phyloP scores from a whole-genome alignment of 2,888 invertebrate genomes.

The Drosophila niveifrons region DNA sequence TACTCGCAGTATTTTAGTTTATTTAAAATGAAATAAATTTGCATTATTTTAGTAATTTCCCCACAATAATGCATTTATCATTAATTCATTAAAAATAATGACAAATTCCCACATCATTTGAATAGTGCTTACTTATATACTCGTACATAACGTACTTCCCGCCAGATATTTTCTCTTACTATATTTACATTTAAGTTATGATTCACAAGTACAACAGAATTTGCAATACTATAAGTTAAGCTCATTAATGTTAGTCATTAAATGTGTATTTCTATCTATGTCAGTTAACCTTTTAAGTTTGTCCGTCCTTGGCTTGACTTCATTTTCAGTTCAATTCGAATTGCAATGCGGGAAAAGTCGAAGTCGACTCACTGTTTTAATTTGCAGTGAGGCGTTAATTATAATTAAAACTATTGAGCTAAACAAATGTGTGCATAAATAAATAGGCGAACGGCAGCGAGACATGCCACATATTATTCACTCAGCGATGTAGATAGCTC shows the following conservation, averaged over 20 bases:
- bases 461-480: constrained; percentile 22
- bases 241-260: not conserved
- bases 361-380: constrained; percentile 47
- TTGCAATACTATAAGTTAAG: not conserved
- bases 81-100: too few species aligned
- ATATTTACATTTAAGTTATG: too few species aligned
- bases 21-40: too few species aligned
- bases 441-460: constrained; percentile 32
- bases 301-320: constrained; percentile 22
- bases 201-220: not conserved
- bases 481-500: not conserved
- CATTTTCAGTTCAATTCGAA: not conserved
- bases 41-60: too few species aligned
- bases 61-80: too few species aligned
- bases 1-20: too few species aligned
- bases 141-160: too few species aligned
- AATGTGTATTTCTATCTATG: not conserved
- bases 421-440: constrained; percentile 58
- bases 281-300: not conserved
- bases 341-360: constrained; percentile 27
- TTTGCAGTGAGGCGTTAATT: constrained; percentile 75
- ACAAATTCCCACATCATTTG: too few species aligned
- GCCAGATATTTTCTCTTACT: too few species aligned
- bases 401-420: constrained; percentile 78
- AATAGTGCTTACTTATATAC: too few species aligned